A percentile compares a stretch with the other conserved stretches of the same genome.
These are phyloP conservation scores for Lampropteryx suffumata DNA, from an alignment of 2,888 invertebrate genomes.

Conservation along the genomic window DNA sequence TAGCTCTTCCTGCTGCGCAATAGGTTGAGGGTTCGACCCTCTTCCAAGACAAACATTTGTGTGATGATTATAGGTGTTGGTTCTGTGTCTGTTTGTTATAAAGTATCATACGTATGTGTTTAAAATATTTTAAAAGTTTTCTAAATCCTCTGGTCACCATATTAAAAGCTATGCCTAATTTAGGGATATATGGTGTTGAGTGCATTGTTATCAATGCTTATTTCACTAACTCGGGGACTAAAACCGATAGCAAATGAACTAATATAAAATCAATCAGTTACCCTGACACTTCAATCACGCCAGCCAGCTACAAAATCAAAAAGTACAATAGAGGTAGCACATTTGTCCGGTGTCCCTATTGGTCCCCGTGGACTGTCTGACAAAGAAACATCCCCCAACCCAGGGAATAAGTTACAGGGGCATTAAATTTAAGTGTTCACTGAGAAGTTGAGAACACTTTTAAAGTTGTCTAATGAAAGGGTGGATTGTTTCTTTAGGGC, in stretches of 20 bases:
- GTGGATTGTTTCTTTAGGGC: constrained; percentile 25
- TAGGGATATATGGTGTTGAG: too few species aligned
- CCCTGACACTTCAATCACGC: constrained; percentile 28
- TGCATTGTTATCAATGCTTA: too few species aligned
- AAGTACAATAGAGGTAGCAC: constrained; percentile 32
- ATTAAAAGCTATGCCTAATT: too few species aligned
- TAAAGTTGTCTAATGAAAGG: constrained; percentile 50
- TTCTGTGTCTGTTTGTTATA: too few species aligned
- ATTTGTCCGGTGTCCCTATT: constrained; percentile 33
- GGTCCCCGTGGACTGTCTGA: constrained; percentile 40
- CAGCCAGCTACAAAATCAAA: constrained; percentile 23
- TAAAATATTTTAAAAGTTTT: too few species aligned
- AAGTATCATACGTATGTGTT: too few species aligned
- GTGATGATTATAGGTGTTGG: too few species aligned
- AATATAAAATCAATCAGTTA: constrained; percentile 17
- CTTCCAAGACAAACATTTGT: too few species aligned
- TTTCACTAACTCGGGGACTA: neutral
- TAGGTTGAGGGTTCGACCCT: too few species aligned
- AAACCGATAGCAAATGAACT: neutral
- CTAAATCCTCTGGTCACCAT: too few species aligned
- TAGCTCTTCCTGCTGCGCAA: too few species aligned
- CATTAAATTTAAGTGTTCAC: constrained; percentile 77
- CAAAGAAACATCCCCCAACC: constrained; percentile 59
- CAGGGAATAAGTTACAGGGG: constrained; percentile 64
- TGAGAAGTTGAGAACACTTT: constrained; percentile 61